Percentiles rank a stretch among this genome's conserved stretches.
These are phyloP conservation scores for Catharus fuscescens DNA, from an alignment of 2,113 vertebrate genomes.

Conservation along the genomic window DNA sequence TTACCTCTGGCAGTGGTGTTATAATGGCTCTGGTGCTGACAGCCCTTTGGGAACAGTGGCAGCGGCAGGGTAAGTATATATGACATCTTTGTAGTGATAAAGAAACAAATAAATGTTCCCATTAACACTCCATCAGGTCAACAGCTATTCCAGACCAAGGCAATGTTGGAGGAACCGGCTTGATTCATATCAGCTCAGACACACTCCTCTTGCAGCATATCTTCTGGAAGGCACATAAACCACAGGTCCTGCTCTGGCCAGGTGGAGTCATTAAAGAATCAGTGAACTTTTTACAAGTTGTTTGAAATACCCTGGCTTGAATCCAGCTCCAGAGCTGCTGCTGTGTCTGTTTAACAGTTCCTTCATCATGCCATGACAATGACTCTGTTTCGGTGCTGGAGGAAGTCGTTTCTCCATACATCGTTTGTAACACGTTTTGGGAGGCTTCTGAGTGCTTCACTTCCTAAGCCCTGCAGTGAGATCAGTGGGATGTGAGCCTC, in stretches of 20 bases:
- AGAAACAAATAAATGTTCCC: conserved; percentile 75
- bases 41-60: conserved; percentile 69
- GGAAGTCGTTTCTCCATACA: conserved; percentile 27
- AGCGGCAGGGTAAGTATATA: conserved; percentile 62
- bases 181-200: conserved; percentile 62
- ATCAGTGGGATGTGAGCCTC: not conserved
- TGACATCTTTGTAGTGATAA: conserved; percentile 73
- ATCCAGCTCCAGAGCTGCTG: conserved; percentile 26
- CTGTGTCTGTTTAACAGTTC: conserved; percentile 32
- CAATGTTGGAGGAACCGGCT: not conserved
- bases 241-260: conserved; percentile 53
- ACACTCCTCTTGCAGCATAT: conserved; percentile 34
- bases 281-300: conserved; percentile 67
- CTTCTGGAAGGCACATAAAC: conserved; percentile 54
- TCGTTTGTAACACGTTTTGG: not conserved
- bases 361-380: not conserved
- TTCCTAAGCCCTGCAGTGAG: conserved; percentile 7
- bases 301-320: conserved; percentile 40
- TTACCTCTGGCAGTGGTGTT: conserved; percentile 59
- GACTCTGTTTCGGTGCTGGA: not conserved
- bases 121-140: conserved; percentile 71
- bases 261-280: conserved; percentile 62
- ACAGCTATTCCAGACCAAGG: conserved; percentile 63
- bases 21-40: conserved; percentile 69
- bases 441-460: not conserved